A percentile compares a stretch with the other conserved stretches of the same genome.
Conservation (phyloP, 2,888 invertebrate species). For the Eupithecia dodoneata region DNA sequence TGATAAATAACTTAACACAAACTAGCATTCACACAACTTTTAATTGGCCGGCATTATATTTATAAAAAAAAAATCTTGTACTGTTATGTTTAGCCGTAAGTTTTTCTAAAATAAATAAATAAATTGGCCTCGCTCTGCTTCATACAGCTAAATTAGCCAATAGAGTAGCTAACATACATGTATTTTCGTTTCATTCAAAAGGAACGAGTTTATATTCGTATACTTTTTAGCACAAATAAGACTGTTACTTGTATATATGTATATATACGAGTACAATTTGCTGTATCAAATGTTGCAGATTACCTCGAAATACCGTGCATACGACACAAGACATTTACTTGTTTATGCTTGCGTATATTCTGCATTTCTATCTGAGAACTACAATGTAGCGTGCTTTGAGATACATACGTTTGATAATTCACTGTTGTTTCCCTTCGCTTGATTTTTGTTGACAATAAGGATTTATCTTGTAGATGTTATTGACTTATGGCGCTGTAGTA, state of each 20-base stretch:
- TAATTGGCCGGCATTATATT: too few relatives aligned
- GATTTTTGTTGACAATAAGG: background rate
- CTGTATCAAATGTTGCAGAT: background rate
- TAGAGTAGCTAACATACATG: background rate
- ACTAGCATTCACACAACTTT: too few relatives aligned
- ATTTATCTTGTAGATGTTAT: too few relatives aligned
- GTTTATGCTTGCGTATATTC: background rate
- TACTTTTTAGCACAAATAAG: background rate
- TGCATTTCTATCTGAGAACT: background rate
- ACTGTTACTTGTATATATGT: background rate
- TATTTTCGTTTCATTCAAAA: background rate
- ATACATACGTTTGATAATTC: slow-evolving; percentile 2
- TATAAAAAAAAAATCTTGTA: too few relatives aligned
- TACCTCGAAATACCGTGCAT: background rate
- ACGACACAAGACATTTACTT: background rate
- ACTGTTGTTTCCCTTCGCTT: background rate
- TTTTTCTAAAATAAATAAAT: too few relatives aligned
- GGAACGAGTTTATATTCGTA: background rate
- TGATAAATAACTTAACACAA: too few relatives aligned
- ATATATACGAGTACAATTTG: background rate
- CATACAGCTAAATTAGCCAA: background rate
- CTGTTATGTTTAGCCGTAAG: too few relatives aligned
- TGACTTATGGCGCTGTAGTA: too few relatives aligned
- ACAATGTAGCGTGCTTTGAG: background rate
- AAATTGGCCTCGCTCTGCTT: background rate